These are phyloP conservation scores for Ganaspis sp. DNA, from an alignment of 1,140 invertebrate genomes.

Conservation along the genomic window DNA sequence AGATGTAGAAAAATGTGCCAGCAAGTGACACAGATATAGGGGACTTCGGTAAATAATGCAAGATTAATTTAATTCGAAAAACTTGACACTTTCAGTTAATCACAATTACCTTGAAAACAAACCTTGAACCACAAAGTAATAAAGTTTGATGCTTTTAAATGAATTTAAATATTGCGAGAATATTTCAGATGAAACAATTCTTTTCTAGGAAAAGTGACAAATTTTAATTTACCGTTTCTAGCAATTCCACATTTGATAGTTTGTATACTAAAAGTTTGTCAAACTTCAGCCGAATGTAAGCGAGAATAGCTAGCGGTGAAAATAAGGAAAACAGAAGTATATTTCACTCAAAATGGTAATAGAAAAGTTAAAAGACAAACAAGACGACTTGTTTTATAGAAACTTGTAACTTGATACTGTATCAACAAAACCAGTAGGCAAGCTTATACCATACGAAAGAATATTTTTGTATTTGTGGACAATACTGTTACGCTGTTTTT, in stretches of 20 bases:
- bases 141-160: too few relatives aligned
- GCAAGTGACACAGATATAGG: too few relatives aligned
- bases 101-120: too few relatives aligned
- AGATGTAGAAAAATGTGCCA: too few relatives aligned
- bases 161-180: not conserved
- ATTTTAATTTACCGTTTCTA: not conserved
- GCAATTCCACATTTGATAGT: not conserved
- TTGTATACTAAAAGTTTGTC: not conserved
- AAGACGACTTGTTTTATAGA: not conserved
- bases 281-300: not conserved
- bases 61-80: too few relatives aligned
- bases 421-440: too few relatives aligned
- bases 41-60: too few relatives aligned
- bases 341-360: constrained; percentile 63
- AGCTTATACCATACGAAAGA: too few relatives aligned
- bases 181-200: not conserved
- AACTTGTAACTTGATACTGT: not conserved
- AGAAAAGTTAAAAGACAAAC: constrained; percentile 53
- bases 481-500: too few relatives aligned
- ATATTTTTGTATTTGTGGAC: too few relatives aligned
- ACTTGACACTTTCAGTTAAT: too few relatives aligned
- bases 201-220: not conserved
- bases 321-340: not conserved
- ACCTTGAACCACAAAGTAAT: too few relatives aligned
- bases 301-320: not conserved